Conservation (phyloP, 2,797 vertebrate species). For the Tamandua tetradactyla region DNA sequence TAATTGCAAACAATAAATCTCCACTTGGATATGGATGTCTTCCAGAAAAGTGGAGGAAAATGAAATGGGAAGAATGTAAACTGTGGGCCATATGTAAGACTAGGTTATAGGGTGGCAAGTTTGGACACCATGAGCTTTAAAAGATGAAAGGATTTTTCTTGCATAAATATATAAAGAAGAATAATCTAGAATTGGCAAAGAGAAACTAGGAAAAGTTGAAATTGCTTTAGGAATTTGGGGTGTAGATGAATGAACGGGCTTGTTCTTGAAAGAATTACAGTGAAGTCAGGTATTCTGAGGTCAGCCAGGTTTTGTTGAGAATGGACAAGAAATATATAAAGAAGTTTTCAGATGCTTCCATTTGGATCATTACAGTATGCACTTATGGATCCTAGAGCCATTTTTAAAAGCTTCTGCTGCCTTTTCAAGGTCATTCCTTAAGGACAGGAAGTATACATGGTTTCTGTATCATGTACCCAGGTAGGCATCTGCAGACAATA, state of each 20-base stretch:
- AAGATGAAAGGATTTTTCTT: background rate
- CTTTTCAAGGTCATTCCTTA: constrained; percentile 39
- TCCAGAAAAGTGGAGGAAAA: background rate
- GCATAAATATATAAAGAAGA: background rate
- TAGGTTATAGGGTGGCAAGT: background rate
- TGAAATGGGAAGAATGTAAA: background rate
- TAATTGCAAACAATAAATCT: background rate
- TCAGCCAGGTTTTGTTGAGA: constrained; percentile 32
- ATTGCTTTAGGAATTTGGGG: background rate
- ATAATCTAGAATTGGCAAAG: background rate
- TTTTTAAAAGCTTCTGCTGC: background rate
- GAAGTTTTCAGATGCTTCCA: background rate
- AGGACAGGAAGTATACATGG: background rate
- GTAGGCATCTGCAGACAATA: background rate
- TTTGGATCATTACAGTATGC: constrained; percentile 51
- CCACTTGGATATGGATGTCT: background rate
- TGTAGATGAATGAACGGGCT: background rate
- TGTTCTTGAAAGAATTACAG: constrained; percentile 1
- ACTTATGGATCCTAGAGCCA: background rate
- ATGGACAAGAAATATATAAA: constrained; percentile 12
- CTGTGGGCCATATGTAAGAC: background rate
- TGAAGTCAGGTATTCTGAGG: constrained; percentile 21
- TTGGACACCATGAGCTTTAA: background rate
- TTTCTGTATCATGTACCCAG: background rate
- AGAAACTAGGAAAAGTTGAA: background rate